Base-by-base conservation (phyloP, 2,113 vertebrate species). In the Anoplopoma fimbria region DNA sequence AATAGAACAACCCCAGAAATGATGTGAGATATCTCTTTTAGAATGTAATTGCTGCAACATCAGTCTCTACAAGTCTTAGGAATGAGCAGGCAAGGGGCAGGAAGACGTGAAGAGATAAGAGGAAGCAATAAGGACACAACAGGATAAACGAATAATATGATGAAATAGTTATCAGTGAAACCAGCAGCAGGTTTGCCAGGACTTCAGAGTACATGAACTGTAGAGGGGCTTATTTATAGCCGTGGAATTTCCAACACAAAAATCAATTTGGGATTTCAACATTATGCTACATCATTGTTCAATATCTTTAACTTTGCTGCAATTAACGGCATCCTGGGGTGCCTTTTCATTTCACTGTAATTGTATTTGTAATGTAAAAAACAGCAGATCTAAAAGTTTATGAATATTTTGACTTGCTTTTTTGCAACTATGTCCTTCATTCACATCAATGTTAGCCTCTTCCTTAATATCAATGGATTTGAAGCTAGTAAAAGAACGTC, bases 31-130 rank as follows among this genome's bases (percentile, higher is more conserved):
- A 65, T 31, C 64, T 67, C 49, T 67, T 80, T 65, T 4, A 64
- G 75, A 38, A 29, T 9, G 68, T 78, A 76, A 78, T 73, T 57
- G 3, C 79, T 67, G 58, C 68, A 29, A n/a, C 36, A 42, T 67
- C 34, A 51, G 62, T 27, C 38, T 57, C 42, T 6, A 45, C 23
- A 19, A 60, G 53, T 49, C 70, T 40, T 61, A 78, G 34, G 36
- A 81, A 77, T 64, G 53, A 55, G 40, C 76, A 23, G 34, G 53
- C 33, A 49, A 67, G 36, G 69, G 74, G 70, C 76, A 87, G 63
- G 80, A 87, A 76, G 71, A 64, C 12, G 57, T 36, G 9, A 62
- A 58, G 57, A 53, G 80, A 88, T 82, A 75, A 78, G 82, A 58
- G 64, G 31, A 77, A 79, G 77, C 58, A 36, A 68, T 27, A 73